A percentile compares a stretch with the other conserved stretches of the same genome.
These are phyloP conservation scores for Synanthedon myopaeformis DNA, from an alignment of 2,888 invertebrate genomes.

Conservation along the genomic window DNA sequence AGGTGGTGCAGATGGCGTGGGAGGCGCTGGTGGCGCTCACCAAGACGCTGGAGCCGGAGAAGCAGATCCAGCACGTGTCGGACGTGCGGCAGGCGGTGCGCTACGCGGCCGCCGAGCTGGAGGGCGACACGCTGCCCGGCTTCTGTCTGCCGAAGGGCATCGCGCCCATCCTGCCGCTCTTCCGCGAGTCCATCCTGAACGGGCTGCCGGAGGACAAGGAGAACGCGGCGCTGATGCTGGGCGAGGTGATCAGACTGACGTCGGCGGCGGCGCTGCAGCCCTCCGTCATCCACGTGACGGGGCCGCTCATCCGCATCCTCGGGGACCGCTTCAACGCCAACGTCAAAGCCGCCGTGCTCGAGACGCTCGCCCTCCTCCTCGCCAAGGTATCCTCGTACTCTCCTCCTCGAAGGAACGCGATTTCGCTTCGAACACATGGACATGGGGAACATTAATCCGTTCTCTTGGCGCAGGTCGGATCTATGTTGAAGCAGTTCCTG, in stretches of 20 bases:
- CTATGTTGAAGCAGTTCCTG: slow-evolving; percentile 96
- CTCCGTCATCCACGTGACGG: slow-evolving; percentile 97
- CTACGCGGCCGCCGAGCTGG: slow-evolving; percentile 86
- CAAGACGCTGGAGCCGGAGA: slow-evolving; percentile 85
- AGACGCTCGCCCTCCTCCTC: slow-evolving; percentile 91
- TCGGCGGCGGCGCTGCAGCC: slow-evolving; percentile 91
- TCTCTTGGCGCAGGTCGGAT: slow-evolving; percentile 77
- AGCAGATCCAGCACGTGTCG: slow-evolving; percentile 86
- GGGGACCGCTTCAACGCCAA: slow-evolving; percentile 95
- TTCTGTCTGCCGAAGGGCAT: slow-evolving; percentile 96
- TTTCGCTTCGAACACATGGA: slow-evolving; percentile 5
- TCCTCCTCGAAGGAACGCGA: not conserved
- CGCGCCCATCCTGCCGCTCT: slow-evolving; percentile 92
- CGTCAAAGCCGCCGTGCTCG: slow-evolving; percentile 95
- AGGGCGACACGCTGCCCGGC: slow-evolving; percentile 84
- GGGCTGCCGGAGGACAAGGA: slow-evolving; percentile 97
- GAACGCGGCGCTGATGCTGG: slow-evolving; percentile 91
- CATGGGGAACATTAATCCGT: not conserved
- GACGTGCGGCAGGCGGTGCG: slow-evolving; percentile 94
- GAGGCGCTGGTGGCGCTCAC: slow-evolving; percentile 90
- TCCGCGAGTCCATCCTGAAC: slow-evolving; percentile 95
- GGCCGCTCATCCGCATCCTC: slow-evolving; percentile 96
- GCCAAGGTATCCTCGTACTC: slow-evolving; percentile 75
- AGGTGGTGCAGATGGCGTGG: slow-evolving; percentile 84
- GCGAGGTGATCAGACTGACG: slow-evolving; percentile 85